phyloP scores from a whole-genome alignment of 2,797 vertebrate species.

The Pelobates cultripes region DNA sequence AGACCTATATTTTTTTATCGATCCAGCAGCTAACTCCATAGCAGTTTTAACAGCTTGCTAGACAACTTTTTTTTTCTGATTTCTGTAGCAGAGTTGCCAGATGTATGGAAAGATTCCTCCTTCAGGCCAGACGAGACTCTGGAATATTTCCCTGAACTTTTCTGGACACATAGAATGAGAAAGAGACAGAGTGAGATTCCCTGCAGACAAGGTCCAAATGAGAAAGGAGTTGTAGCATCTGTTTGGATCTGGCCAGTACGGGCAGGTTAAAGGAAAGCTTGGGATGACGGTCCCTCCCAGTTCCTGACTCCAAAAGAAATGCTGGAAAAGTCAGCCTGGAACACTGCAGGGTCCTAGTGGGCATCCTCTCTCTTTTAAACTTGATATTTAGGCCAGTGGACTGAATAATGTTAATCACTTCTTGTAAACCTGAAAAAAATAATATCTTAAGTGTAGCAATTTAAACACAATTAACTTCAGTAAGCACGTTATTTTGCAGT shows the following conservation, averaged over 20 bases:
- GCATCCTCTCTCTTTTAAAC: conserved; percentile 17
- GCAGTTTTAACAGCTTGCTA: conserved; percentile 44
- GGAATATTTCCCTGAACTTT: conserved; percentile 37
- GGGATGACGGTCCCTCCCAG: conserved; percentile 67
- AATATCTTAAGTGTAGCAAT: no score
- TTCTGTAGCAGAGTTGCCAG: conserved; percentile 32
- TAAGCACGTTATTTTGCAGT: no score
- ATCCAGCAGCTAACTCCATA: conserved; percentile 3
- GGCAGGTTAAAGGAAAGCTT: conserved; percentile 67
- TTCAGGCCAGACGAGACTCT: conserved; percentile 58
- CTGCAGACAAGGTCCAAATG: conserved; percentile 51
- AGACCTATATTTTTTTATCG: neutral
- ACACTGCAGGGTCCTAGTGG: conserved; percentile 57
- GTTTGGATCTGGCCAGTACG: conserved; percentile 57
- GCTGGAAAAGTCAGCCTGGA: conserved; percentile 54
- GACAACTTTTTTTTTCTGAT: conserved; percentile 39
- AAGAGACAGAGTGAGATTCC: conserved; percentile 23
- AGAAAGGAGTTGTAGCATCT: conserved; percentile 70
- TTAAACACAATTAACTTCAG: no score
- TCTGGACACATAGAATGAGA: conserved; percentile 10
- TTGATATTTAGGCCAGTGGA: no score
- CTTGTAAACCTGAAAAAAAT: no score
- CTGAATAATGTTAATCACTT: no score
- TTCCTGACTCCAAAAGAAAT: conserved; percentile 58
- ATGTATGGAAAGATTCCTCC: conserved; percentile 27